These are phyloP conservation scores for Dissostichus mawsoni DNA, from an alignment of 2,113 vertebrate genomes.

Conservation along the genomic window DNA sequence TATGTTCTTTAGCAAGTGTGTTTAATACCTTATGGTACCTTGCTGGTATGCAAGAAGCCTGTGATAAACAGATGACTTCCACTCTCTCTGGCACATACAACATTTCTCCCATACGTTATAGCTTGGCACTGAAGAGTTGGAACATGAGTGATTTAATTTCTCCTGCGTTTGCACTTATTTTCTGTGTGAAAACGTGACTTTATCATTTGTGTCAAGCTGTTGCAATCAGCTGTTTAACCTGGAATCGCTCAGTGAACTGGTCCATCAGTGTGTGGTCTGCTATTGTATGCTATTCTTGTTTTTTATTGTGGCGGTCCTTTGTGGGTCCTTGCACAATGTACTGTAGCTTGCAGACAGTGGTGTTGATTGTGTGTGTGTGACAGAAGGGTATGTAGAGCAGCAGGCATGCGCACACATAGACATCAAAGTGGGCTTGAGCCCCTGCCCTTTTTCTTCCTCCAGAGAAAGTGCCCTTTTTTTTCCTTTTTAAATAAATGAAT, in stretches of 20 bases:
- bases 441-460: too few species aligned
- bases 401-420: too few species aligned
- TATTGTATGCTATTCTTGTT: background rate
- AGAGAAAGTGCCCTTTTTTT: background rate
- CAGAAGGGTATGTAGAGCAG: background rate
- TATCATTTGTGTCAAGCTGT: background rate
- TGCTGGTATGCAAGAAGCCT: background rate
- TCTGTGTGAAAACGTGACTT: background rate
- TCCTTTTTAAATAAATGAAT: too few species aligned
- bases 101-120: background rate
- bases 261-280: background rate
- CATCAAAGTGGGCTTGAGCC: too few species aligned
- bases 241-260: too few species aligned
- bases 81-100: background rate
- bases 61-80: background rate
- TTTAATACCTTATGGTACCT: too few species aligned
- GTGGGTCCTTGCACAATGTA: background rate
- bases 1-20: background rate
- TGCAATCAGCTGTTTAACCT: too few species aligned
- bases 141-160: background rate
- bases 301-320: too few species aligned
- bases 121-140: background rate
- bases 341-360: background rate
- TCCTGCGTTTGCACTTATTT: background rate
- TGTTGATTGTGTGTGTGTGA: background rate